Percentiles rank a stretch among this genome's conserved stretches.
phyloP scores from a whole-genome alignment of 2,797 vertebrate genomes.

The Sibirionetta formosa region DNA sequence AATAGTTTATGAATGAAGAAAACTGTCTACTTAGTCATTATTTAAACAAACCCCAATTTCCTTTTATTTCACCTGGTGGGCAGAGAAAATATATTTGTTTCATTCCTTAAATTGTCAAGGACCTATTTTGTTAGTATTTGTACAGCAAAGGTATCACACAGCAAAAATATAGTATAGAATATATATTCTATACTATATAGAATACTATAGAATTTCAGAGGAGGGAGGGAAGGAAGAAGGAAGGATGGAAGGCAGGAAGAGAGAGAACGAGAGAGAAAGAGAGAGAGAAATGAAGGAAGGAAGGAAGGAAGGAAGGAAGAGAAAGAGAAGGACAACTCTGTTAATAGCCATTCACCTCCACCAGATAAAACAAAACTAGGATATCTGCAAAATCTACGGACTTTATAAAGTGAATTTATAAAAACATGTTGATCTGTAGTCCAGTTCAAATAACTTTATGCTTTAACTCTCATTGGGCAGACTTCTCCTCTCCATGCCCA shows the following conservation, averaged over 20 bases:
- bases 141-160: neutral
- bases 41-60: neutral
- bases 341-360: neutral
- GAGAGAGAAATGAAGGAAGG: too few species aligned
- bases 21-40: neutral
- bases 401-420: neutral
- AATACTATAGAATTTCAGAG: too few species aligned
- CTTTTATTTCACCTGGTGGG: neutral
- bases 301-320: neutral
- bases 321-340: neutral
- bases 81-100: neutral
- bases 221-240: too few species aligned
- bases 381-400: neutral
- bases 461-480: neutral
- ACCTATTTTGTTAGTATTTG: neutral
- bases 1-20: neutral
- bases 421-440: neutral
- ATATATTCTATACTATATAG: too few species aligned
- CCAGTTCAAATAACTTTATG: neutral
- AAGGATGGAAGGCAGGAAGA: too few species aligned
- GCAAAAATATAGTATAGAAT: neutral
- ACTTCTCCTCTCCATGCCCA: neutral
- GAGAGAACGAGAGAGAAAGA: too few species aligned
- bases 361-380: neutral
- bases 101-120: neutral